phyloP scores from a whole-genome alignment of 2,888 invertebrate species.

The Eubasilissa splendida region DNA sequence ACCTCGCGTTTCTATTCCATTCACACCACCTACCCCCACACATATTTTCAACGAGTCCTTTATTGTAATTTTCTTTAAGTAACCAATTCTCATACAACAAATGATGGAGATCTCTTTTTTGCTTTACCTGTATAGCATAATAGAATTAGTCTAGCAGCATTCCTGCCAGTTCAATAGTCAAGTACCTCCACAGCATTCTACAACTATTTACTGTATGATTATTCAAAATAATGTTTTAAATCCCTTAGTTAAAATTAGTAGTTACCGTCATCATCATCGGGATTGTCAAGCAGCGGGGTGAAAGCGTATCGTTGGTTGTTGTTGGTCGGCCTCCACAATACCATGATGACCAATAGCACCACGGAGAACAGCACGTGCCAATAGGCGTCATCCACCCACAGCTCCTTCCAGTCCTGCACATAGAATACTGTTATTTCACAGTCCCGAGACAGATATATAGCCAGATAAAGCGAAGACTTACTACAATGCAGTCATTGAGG shows the following conservation, averaged over 20 bases:
- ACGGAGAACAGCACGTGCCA: constrained; percentile 95
- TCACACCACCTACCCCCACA: too few relatives aligned
- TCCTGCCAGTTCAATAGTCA: too few relatives aligned
- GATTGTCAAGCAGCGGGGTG: constrained; percentile 89
- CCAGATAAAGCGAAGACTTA: constrained; percentile 64
- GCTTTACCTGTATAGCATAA: too few relatives aligned
- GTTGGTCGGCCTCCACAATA: constrained; percentile 95
- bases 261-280: constrained; percentile 83
- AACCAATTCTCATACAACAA: too few relatives aligned
- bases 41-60: too few relatives aligned
- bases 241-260: constrained; percentile 57
- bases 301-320: constrained; percentile 97
- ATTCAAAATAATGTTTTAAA: constrained; percentile 3
- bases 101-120: too few relatives aligned
- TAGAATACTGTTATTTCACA: neutral
- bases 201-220: neutral
- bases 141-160: too few relatives aligned
- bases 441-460: neutral
- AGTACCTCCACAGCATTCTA: too few relatives aligned
- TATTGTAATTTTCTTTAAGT: too few relatives aligned
- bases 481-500: constrained; percentile 82
- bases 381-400: constrained; percentile 96
- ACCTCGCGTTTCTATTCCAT: too few relatives aligned
- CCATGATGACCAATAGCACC: constrained; percentile 92
- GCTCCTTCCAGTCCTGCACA: constrained; percentile 86